Evolutionary conservation across 2,113 vertebrate species (phyloP).

Genomic region (Axis porcinus): DNA sequence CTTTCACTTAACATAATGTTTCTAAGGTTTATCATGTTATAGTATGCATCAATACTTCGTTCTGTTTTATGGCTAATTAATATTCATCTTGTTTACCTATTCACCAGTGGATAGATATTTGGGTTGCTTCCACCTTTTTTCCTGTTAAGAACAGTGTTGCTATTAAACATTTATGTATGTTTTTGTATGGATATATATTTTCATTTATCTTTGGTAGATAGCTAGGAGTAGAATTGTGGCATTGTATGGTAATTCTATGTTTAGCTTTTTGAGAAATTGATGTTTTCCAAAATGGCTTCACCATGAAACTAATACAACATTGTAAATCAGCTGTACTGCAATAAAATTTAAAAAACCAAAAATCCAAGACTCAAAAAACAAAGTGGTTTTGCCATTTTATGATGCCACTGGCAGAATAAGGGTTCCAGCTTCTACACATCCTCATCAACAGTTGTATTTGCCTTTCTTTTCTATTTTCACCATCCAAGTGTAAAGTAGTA

Average conservation of each 20-base stretch:
- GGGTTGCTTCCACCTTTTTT: background rate
- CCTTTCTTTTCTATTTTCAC: background rate
- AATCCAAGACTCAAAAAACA: background rate
- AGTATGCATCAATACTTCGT: background rate
- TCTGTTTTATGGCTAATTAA: background rate
- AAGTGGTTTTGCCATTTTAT: background rate
- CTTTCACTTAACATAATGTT: background rate
- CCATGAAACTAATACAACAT: background rate
- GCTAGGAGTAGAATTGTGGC: background rate
- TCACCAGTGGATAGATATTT: background rate
- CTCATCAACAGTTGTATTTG: background rate
- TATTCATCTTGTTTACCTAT: background rate
- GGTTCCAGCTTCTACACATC: background rate
- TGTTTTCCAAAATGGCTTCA: background rate
- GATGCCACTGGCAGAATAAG: background rate
- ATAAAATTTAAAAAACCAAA: background rate
- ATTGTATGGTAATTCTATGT: background rate
- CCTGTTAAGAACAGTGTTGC: background rate
- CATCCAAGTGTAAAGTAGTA: background rate
- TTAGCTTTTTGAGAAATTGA: background rate
- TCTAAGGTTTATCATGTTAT: background rate
- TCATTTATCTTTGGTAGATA: background rate
- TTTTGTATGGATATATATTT: background rate
- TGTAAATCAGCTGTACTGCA: background rate
- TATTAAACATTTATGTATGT: background rate